phyloP scores from a whole-genome alignment of 2,113 vertebrate species.

The Chaetura pelagica region DNA sequence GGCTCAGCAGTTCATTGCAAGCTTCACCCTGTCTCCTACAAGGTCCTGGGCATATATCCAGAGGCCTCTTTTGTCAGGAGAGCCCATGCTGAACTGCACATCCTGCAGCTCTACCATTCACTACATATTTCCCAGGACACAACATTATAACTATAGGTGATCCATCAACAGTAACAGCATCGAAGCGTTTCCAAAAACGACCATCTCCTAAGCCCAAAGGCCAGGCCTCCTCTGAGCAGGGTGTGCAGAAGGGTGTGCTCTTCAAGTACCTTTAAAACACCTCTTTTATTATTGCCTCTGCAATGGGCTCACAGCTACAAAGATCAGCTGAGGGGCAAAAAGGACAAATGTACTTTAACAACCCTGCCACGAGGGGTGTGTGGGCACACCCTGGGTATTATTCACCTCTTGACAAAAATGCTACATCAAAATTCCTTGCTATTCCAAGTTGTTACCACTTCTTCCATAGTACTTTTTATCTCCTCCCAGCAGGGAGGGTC shows the following conservation, averaged over 20 bases:
- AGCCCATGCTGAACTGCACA: neutral
- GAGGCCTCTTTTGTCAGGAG: neutral
- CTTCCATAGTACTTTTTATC: neutral
- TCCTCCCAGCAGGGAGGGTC: neutral
- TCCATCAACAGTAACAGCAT: neutral
- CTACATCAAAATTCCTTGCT: neutral
- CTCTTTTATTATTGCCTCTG: neutral
- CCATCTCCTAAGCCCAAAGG: neutral
- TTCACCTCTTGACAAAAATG: neutral
- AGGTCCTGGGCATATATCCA: neutral
- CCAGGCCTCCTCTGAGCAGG: neutral
- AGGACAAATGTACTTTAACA: neutral
- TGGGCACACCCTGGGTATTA: neutral
- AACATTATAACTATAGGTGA: neutral
- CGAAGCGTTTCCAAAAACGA: neutral
- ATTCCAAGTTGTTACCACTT: neutral
- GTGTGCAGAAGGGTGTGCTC: neutral
- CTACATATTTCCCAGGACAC: neutral
- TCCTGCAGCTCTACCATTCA: neutral
- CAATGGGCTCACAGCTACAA: neutral
- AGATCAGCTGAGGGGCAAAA: neutral
- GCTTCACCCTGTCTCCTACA: neutral
- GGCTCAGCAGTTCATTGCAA: neutral
- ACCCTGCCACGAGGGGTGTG: neutral
- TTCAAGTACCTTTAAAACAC: neutral